A percentile compares a stretch with the other conserved stretches of the same genome.
These are phyloP conservation scores for Crax fasciolata DNA, from an alignment of 2,797 vertebrate genomes.

Conservation along the genomic window DNA sequence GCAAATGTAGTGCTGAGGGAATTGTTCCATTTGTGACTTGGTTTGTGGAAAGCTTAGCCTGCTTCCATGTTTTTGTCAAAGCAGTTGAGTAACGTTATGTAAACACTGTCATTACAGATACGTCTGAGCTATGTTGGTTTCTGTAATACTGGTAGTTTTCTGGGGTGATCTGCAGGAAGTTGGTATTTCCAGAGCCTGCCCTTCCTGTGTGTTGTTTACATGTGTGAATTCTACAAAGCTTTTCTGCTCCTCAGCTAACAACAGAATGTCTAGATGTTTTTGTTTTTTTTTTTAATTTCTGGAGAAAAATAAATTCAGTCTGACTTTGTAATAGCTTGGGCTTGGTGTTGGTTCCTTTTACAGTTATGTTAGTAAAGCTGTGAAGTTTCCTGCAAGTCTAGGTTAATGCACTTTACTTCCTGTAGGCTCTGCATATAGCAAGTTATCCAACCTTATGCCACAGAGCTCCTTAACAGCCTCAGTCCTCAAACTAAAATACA, in stretches of 20 bases:
- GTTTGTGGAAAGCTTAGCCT: slow-evolving; percentile 8
- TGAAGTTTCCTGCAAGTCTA: fast-evolving
- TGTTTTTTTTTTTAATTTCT: slow-evolving; percentile 71
- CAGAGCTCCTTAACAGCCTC: neutral
- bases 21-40: neutral
- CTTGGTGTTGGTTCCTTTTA: slow-evolving; percentile 54
- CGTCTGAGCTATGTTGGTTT: neutral
- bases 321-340: slow-evolving; percentile 68
- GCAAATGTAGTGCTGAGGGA: slow-evolving; percentile 34
- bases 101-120: slow-evolving; percentile 21
- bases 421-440: neutral
- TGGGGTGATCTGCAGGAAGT: slow-evolving; percentile 33
- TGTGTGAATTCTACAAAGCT: slow-evolving; percentile 45
- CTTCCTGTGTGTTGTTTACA: slow-evolving; percentile 53
- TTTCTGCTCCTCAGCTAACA: slow-evolving; percentile 50
- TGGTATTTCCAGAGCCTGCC: slow-evolving; percentile 36
- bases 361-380: neutral
- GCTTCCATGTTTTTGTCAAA: neutral
- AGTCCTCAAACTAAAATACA: neutral
- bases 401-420: neutral
- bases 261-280: slow-evolving; percentile 35
- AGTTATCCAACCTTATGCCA: fast-evolving
- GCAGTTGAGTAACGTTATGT: slow-evolving; percentile 18
- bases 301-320: slow-evolving; percentile 71
- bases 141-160: slow-evolving; percentile 23